Base-by-base conservation (phyloP, 2,888 invertebrate species). In the Pherbina coryleti region DNA sequence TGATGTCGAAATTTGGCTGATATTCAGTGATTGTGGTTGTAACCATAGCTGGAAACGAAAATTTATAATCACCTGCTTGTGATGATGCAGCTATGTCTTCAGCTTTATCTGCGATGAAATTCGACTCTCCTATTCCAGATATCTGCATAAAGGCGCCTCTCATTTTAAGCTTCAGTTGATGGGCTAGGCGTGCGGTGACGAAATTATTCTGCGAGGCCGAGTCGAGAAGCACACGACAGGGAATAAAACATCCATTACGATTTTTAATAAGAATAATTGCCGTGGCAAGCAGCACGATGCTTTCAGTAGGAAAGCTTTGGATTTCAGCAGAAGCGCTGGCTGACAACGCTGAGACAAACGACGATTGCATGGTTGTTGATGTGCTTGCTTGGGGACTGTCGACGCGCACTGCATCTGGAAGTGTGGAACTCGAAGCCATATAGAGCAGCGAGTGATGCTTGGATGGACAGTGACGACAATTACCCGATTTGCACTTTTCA, bases 1-100 rank as follows among this genome's bases (percentile, higher is more conserved):
- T 34, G 8, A 82, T 5, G 5, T 71, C 78, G 9, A 66, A 66
- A 55, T 75, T 76, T 8, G 81, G 82, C 11, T 82, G 82, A 70
- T 81, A 75, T 5, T 79, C 79, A 0, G 81, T 82, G 5, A 81
- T 83, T 5, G 75, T 81, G 5, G 80, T 78, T 14, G 80, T 72
- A 8, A 81, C 76, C 5, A 79, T 64, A 4, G 82, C 82, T 71
- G 78, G 51, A 25, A 82, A 66, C 0, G 74, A 53, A 37, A 51
- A 5, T 0, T 9, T 55, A 22, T 67, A 72, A 44, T 51, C 49
- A 11, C 3, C 37, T 17, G 5, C 22, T 5, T 25, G 17, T 5
- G 66, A 66, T 31, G 4, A 1, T 5, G 31, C 25, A 5, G 8
- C 1, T n/a, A 67, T 17, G 7, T 72, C 9, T 5, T 57, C 72